Evolutionary conservation across 1,140 invertebrate genomes (phyloP), one percentile per base, ranked within the genome.

Genomic region (Pseudomyrmex cubaensis): DNA sequence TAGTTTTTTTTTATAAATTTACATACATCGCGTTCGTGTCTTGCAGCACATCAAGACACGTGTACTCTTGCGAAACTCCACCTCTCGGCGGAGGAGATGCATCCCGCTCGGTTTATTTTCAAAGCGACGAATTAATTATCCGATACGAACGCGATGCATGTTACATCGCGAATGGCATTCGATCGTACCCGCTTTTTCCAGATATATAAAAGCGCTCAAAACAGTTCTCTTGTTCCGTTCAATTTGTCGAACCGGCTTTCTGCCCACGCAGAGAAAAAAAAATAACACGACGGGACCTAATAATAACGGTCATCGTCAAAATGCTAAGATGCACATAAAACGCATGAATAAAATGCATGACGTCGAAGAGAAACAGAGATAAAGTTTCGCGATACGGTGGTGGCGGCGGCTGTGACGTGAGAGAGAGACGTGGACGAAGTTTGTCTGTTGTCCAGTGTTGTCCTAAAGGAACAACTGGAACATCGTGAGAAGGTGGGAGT

Each of bases 401-500:
- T 7, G 35, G 35, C 5, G 17, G 44, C 44, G 22, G 46, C 25
- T 70, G 35, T 78, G 76, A 78, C 35, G 35, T 22, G 76, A 57
- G 63, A 78, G 64, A 78, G 76, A 66, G 70, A 70, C 70, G 69
- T 35, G 64, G 70, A 15, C 52, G 54, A 78, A 78, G 76, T 78
- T 78, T 54, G 64, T 35, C 76, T 70, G 76, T 78, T 78, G 64
- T 78, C 52, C 64, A 59, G 44, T 35, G 35, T 22, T 12, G 76
- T 78, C 76, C 76, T 73, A 75, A 89, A 86, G 89, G 89, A 87
- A 91, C 83, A 91, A 89, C 84, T 89, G 83, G 80, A 85, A 86
- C 85, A 89, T 78, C 84, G 87, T 91, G 86, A 88, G 86, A 85
- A 87, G 91, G 91, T 91, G 92, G 92, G 91, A 92, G 92, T 84